These are phyloP conservation scores for Lycaena phlaeas DNA, from an alignment of 2,888 invertebrate species.

Conservation along the genomic window DNA sequence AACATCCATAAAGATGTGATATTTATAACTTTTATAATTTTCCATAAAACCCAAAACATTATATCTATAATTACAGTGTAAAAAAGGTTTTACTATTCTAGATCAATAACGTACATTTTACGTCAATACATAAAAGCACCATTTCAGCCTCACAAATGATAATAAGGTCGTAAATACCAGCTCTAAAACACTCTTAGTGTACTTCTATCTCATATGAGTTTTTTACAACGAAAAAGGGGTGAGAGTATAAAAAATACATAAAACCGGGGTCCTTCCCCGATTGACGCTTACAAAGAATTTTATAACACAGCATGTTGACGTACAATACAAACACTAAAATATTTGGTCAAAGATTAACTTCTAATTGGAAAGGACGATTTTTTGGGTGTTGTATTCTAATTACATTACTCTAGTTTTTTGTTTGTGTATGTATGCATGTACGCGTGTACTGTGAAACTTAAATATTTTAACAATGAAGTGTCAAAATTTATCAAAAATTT, in stretches of 20 bases:
- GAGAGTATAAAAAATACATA: constrained; percentile 37
- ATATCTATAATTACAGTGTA: too few species aligned
- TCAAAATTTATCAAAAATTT: too few species aligned
- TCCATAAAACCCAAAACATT: too few species aligned
- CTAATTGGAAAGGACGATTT: neutral
- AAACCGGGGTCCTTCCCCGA: constrained; percentile 48
- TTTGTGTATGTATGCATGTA: too few species aligned
- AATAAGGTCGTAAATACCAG: constrained; percentile 45
- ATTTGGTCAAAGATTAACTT: constrained; percentile 9
- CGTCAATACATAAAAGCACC: constrained; percentile 19
- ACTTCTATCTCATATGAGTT: constrained; percentile 39
- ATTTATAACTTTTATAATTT: too few species aligned
- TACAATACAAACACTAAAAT: constrained; percentile 17
- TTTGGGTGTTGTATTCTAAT: too few species aligned
- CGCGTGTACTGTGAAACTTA: too few species aligned
- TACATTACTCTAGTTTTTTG: too few species aligned
- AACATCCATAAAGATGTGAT: too few species aligned
- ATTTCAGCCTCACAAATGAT: constrained; percentile 29
- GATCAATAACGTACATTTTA: constrained; percentile 18
- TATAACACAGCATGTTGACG: constrained; percentile 59
- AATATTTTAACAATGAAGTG: too few species aligned
- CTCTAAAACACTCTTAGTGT: constrained; percentile 41
- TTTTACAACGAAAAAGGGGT: constrained; percentile 47
- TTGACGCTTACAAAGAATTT: constrained; percentile 51
- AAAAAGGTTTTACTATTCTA: too few species aligned